Evolutionary conservation across 2,113 vertebrate species (phyloP).

Genomic region (Haemorhous mexicanus): DNA sequence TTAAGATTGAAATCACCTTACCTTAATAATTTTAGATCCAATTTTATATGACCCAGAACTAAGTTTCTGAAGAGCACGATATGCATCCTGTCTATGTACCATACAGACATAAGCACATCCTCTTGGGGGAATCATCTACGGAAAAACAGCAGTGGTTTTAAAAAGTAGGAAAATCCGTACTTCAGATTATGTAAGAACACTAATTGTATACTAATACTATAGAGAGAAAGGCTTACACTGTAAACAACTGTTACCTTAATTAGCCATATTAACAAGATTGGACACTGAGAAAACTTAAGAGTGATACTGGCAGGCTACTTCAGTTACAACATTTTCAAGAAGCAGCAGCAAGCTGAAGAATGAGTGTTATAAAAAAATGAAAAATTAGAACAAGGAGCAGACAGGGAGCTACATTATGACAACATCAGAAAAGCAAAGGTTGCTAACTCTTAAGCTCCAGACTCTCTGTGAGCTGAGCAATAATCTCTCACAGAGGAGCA

Average conservation of each 20-base stretch:
- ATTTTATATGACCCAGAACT: constrained; percentile 96
- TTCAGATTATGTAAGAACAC: background rate
- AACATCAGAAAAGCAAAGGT: background rate
- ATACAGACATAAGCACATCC: constrained; percentile 99
- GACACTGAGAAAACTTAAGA: background rate
- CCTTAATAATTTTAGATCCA: constrained; percentile 98
- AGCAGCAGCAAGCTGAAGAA: background rate
- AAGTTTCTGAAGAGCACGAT: constrained; percentile 93
- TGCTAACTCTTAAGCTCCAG: background rate
- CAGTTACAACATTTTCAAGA: background rate
- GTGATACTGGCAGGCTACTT: background rate
- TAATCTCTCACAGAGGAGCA: background rate
- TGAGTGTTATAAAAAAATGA: background rate
- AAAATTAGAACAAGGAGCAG: background rate
- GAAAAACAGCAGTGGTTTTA: background rate
- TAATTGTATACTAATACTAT: background rate
- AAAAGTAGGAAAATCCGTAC: background rate
- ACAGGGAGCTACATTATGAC: background rate
- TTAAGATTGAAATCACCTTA: constrained; percentile 47
- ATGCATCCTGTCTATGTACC: constrained; percentile 96
- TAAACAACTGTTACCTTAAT: background rate
- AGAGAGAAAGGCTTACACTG: background rate
- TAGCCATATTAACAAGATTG: background rate
- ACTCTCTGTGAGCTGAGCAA: background rate
- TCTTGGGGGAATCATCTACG: constrained; percentile 96